Conservation (phyloP, 2,113 vertebrate species). For the Plotosus lineatus region DNA sequence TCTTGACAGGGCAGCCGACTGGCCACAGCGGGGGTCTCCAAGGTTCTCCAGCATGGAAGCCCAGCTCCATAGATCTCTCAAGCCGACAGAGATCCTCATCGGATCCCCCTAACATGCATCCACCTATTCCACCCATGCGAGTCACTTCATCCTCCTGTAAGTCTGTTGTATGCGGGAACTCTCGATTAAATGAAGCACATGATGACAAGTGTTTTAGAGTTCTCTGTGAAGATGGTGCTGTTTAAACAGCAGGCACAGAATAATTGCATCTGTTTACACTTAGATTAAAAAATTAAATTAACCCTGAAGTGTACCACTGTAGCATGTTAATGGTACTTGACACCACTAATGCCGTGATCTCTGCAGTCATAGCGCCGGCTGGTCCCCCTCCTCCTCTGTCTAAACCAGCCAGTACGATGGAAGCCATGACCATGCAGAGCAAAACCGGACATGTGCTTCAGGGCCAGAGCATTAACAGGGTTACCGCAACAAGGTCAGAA, state of each 20-base stretch:
- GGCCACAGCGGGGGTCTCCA: slow-evolving; percentile 77
- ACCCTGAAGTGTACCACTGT: neutral
- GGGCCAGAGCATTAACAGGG: slow-evolving; percentile 77
- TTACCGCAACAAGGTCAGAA: slow-evolving; percentile 74
- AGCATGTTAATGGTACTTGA: neutral
- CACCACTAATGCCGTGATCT: neutral
- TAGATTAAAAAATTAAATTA: neutral
- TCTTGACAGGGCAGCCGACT: slow-evolving; percentile 78
- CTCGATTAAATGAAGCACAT: neutral
- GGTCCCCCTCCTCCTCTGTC: slow-evolving; percentile 74
- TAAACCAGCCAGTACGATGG: slow-evolving; percentile 81
- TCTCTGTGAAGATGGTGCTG: neutral
- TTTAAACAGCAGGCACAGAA: neutral
- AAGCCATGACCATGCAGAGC: slow-evolving; percentile 80
- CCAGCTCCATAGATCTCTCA: slow-evolving; percentile 82
- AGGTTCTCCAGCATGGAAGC: slow-evolving; percentile 85
- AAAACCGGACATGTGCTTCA: slow-evolving; percentile 73
- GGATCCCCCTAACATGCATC: slow-evolving; percentile 96
- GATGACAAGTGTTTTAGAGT: neutral
- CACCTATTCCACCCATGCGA: slow-evolving; percentile 90
- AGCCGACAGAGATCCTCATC: slow-evolving; percentile 95
- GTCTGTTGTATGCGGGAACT: neutral
- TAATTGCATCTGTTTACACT: neutral
- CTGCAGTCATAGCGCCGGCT: slow-evolving; percentile 68
- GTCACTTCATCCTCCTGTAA: slow-evolving; percentile 80